These are phyloP conservation scores for Athene noctua DNA, from an alignment of 2,113 vertebrate genomes.

Conservation along the genomic window DNA sequence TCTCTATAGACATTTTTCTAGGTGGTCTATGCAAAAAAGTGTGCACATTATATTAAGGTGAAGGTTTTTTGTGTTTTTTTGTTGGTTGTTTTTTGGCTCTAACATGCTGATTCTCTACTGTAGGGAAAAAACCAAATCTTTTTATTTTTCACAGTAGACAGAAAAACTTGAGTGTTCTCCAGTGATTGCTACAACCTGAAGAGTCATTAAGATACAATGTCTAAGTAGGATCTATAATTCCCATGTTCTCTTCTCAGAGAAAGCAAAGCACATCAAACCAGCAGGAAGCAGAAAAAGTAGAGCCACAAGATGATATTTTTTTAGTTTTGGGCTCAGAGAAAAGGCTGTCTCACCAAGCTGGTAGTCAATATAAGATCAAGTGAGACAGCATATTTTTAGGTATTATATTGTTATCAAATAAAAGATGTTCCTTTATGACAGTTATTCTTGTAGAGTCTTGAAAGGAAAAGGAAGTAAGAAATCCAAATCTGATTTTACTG, in stretches of 20 bases:
- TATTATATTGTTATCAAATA: neutral
- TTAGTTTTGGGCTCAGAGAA: neutral
- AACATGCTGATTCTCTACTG: neutral
- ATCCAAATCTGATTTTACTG: neutral
- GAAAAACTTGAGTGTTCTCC: fast-evolving
- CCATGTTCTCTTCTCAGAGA: neutral
- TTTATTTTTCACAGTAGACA: neutral
- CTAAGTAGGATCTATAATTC: neutral
- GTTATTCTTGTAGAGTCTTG: neutral
- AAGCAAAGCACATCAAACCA: neutral
- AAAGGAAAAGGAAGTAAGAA: neutral
- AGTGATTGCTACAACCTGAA: neutral
- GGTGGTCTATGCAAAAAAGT: neutral
- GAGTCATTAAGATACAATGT: neutral
- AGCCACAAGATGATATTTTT: neutral
- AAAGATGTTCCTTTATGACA: neutral
- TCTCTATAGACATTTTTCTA: neutral
- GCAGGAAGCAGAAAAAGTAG: neutral
- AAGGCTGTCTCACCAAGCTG: neutral
- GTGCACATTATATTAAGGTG: neutral
- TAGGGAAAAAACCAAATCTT: neutral
- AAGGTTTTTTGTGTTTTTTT: neutral
- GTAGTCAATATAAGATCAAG: neutral
- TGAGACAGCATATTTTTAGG: neutral
- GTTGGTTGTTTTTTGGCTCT: neutral